Conservation (phyloP, 2,797 vertebrate genomes). For the Miopithecus talapoin region DNA sequence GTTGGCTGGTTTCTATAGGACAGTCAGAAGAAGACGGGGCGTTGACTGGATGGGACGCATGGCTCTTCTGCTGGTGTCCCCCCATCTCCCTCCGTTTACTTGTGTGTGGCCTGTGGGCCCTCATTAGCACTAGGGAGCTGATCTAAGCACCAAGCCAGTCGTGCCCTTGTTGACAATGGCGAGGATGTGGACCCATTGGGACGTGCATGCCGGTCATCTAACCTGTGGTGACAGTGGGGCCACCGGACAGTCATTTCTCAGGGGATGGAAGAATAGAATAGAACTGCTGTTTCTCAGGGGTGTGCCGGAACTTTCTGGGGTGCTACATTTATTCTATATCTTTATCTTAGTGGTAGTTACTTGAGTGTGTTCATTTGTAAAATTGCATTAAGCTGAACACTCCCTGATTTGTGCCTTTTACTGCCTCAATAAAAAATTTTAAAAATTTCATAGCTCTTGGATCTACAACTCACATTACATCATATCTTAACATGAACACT, state of each 20-base stretch:
- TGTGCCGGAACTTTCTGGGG: neutral
- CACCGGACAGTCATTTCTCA: neutral
- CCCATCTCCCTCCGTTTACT: neutral
- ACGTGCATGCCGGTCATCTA: fast-evolving
- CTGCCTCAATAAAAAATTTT: neutral
- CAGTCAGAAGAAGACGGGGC: neutral
- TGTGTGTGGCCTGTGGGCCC: neutral
- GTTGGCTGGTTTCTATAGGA: neutral
- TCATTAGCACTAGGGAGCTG: neutral
- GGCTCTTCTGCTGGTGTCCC: too few relatives aligned
- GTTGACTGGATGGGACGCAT: fast-evolving
- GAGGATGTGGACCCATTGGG: too few relatives aligned
- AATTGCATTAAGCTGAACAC: neutral
- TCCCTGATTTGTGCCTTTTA: neutral
- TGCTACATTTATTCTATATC: too few relatives aligned
- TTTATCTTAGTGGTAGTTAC: neutral
- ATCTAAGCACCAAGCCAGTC: neutral
- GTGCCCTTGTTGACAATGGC: neutral
- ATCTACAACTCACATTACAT: neutral
- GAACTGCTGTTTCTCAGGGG: neutral
- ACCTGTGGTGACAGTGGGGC: neutral
- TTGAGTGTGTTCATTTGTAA: neutral
- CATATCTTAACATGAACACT: neutral
- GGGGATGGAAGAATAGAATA: neutral
- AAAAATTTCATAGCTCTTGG: neutral